Conservation (phyloP, 2,113 vertebrate species). For the Gavialis gangeticus region DNA sequence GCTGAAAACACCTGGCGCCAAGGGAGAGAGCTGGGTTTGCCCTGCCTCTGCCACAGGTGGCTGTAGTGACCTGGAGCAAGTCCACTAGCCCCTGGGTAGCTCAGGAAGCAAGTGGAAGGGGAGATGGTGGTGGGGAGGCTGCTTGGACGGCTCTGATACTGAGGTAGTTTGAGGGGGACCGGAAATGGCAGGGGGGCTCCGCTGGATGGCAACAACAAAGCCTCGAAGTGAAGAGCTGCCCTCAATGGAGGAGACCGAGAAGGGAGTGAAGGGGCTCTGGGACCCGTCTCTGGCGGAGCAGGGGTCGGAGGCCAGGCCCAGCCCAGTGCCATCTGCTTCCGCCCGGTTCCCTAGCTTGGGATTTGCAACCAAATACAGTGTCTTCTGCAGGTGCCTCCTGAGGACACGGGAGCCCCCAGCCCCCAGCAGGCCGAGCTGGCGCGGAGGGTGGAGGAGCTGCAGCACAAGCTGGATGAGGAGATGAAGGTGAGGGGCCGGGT, state of each 20-base stretch:
- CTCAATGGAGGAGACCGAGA: too few relatives aligned
- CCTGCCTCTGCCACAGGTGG: not conserved
- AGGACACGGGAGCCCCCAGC: slow-evolving; percentile 3
- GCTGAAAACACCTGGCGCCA: not conserved
- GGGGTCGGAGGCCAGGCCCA: not conserved
- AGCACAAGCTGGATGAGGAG: slow-evolving; percentile 81
- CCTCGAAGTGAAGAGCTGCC: not conserved
- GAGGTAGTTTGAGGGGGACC: too few relatives aligned
- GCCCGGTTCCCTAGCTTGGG: too few relatives aligned
- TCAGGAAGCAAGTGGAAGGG: not conserved
- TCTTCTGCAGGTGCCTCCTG: slow-evolving; percentile 29
- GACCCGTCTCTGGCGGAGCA: not conserved
- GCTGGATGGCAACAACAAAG: too few relatives aligned
- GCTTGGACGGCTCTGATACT: too few relatives aligned
- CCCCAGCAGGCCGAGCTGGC: slow-evolving; percentile 78
- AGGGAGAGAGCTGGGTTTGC: not conserved
- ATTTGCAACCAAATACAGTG: not conserved
- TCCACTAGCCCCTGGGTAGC: not conserved
- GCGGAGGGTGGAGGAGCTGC: slow-evolving; percentile 82
- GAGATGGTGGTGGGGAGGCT: too few relatives aligned
- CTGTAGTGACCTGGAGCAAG: not conserved
- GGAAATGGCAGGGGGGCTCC: too few relatives aligned
- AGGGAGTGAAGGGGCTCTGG: too few relatives aligned
- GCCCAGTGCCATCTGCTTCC: not conserved
- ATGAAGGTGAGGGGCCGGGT: slow-evolving; percentile 76